phyloP scores from a whole-genome alignment of 2,797 vertebrate species.

The Centropyge bicolor region DNA sequence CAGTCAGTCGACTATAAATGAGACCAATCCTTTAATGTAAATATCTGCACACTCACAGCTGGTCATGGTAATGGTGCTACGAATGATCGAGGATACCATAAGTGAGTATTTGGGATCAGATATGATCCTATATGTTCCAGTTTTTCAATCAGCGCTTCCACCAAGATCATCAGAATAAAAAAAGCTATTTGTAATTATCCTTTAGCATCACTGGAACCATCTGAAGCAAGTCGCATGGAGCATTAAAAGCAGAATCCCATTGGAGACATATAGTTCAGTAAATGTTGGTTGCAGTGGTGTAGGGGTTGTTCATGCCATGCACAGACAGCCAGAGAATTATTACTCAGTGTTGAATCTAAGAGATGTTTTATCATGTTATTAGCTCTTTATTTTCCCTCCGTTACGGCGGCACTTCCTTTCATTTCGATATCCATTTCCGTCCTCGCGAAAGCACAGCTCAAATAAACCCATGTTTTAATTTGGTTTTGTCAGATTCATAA shows the following conservation, averaged over 20 bases:
- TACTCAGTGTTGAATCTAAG: conserved; percentile 90
- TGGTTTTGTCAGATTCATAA: conserved; percentile 88
- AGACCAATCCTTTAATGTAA: background rate
- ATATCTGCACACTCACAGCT: background rate
- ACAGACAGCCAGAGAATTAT: conserved; percentile 87
- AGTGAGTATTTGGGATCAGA: conserved; percentile 27
- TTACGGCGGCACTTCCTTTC: conserved; percentile 76
- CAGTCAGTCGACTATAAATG: background rate
- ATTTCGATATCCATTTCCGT: conserved; percentile 81
- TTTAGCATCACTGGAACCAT: conserved; percentile 8
- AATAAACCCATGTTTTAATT: conserved; percentile 87
- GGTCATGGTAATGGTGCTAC: conserved; percentile 20
- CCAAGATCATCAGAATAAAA: conserved; percentile 22
- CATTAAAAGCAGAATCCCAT: conserved; percentile 50
- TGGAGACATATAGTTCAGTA: conserved; percentile 23
- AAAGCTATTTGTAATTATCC: conserved; percentile 38
- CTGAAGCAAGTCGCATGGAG: conserved; percentile 27
- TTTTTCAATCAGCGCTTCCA: conserved; percentile 26
- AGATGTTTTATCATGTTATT: conserved; percentile 91
- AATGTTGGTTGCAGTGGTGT: conserved; percentile 49
- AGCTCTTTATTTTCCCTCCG: conserved; percentile 76
- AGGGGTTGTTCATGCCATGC: conserved; percentile 73
- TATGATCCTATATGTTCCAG: conserved; percentile 27
- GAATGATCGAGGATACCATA: conserved; percentile 12
- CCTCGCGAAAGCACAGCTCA: conserved; percentile 73